phyloP scores from a whole-genome alignment of 2,797 vertebrate genomes.

The Menidia menidia region DNA sequence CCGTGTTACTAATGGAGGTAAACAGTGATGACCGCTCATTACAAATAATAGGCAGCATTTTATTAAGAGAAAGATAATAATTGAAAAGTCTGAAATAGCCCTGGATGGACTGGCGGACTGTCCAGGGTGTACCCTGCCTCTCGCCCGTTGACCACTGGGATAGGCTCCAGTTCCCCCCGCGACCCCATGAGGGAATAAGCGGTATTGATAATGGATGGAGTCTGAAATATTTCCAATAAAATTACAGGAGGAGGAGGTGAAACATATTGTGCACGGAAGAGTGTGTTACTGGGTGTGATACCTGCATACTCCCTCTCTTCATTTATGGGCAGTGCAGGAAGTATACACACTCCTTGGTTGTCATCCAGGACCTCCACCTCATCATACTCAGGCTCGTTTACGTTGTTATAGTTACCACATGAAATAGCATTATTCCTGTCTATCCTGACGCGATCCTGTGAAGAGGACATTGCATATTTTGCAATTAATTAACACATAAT shows the following conservation, averaged over 20 bases:
- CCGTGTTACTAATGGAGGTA: too few relatives aligned
- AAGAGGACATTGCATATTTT: slow-evolving; percentile 2
- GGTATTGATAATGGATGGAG: too few relatives aligned
- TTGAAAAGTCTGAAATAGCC: too few relatives aligned
- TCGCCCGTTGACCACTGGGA: too few relatives aligned
- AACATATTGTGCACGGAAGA: background rate
- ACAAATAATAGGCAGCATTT: too few relatives aligned
- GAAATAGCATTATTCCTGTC: slow-evolving; percentile 26
- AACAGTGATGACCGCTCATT: too few relatives aligned
- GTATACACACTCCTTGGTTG: slow-evolving; percentile 38
- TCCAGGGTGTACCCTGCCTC: too few relatives aligned
- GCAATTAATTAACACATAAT: background rate
- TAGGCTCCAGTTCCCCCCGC: too few relatives aligned
- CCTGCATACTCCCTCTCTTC: slow-evolving; percentile 70
- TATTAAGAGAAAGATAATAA: too few relatives aligned
- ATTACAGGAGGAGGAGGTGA: background rate
- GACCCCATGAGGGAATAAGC: too few relatives aligned
- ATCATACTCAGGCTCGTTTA: slow-evolving; percentile 48
- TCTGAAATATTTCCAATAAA: background rate
- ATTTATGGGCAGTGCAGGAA: slow-evolving; percentile 55
- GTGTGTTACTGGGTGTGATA: slow-evolving; percentile 32
- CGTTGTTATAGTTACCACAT: background rate
- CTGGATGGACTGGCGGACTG: too few relatives aligned
- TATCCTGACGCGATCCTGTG: slow-evolving; percentile 56
- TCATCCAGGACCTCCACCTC: slow-evolving; percentile 58